Evolutionary conservation across 2,797 vertebrate genomes (phyloP), one percentile per base, ranked within the genome.

Genomic region (Loris lydekkerianus): DNA sequence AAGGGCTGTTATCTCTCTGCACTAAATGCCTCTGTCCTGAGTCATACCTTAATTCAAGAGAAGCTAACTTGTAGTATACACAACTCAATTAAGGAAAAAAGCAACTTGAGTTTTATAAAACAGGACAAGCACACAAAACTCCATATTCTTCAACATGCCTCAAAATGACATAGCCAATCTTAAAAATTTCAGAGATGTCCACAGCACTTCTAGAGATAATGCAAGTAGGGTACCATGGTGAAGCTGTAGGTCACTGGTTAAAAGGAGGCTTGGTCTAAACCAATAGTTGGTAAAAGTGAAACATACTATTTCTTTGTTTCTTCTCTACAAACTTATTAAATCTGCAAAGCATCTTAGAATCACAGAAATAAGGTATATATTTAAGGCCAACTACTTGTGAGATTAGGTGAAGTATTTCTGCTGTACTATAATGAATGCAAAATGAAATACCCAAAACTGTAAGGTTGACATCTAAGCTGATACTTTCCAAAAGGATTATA

Each of bases 311-410:
- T 72, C 27, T 67, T 58, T 60, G 84, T 60, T 46, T 61, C 72
- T 78, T 96, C 88, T 84, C 60, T 72, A 34, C 13, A 89, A 89
- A 70, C 17, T 80, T 81, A 69, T 5, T 83, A 92, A 76, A 40
- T 88, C 77, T 90, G 63, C 0, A 61, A 80, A 80, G 46, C 80
- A 96, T 96, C 95, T 97, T 78, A 96, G 73, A 95, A 95, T 97
- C 91, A 97, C 40, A 96, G 91, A 96, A 95, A 94, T 89, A 91
- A 93, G 69, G 70, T 94, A 87, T 81, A 21, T 61, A 81, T 53
- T 93, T 77, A 92, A 94, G 46, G 81, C 2, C 65, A 84, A 80
- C 67, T 89, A 53, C 21, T 58, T 83, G 43, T 8, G 6, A 86
- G 60, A 75, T 27, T 75, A 76, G 10, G 37, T 78, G 93, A 40